A percentile compares a stretch with the other conserved stretches of the same genome.
phyloP scores from a whole-genome alignment of 1,140 invertebrate genomes.

The Euborellia annulipes region DNA sequence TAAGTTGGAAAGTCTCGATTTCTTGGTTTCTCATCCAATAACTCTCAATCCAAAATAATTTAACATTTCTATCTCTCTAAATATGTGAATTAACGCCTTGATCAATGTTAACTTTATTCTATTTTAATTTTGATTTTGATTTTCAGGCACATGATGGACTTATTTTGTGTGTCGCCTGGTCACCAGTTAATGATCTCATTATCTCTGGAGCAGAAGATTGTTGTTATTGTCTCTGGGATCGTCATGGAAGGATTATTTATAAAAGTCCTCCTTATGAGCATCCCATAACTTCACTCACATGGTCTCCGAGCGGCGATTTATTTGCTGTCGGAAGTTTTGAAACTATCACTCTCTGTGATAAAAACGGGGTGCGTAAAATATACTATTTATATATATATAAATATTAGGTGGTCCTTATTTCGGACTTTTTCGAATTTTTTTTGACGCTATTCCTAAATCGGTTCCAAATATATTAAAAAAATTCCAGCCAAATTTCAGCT shows the following conservation, averaged over 20 bases:
- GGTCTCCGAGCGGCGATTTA: slow-evolving; percentile 78
- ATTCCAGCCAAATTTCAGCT: too few relatives aligned
- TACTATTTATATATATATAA: neutral
- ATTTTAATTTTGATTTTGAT: too few relatives aligned
- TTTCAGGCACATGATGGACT: slow-evolving; percentile 77
- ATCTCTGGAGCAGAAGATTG: slow-evolving; percentile 93
- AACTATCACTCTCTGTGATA: slow-evolving; percentile 80
- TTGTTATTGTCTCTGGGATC: slow-evolving; percentile 77
- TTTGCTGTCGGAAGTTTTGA: slow-evolving; percentile 91
- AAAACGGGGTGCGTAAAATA: slow-evolving; percentile 61
- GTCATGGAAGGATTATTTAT: slow-evolving; percentile 72
- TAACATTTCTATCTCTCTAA: too few relatives aligned
- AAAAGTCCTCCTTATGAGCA: slow-evolving; percentile 67
- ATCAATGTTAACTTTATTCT: too few relatives aligned
- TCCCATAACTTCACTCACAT: slow-evolving; percentile 79
- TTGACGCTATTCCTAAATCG: too few relatives aligned
- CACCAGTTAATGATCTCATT: slow-evolving; percentile 68
- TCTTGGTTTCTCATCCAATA: too few relatives aligned
- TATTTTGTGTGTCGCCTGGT: slow-evolving; percentile 80
- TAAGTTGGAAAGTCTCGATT: too few relatives aligned
- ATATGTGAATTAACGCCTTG: too few relatives aligned
- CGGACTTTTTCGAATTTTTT: too few relatives aligned
- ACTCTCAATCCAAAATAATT: too few relatives aligned
- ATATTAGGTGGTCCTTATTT: neutral
- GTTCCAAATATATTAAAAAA: too few relatives aligned